Percentiles rank a stretch among this genome's conserved stretches.
Conservation (phyloP, 2,113 vertebrate species). For the Gasterosteus aculeatus region DNA sequence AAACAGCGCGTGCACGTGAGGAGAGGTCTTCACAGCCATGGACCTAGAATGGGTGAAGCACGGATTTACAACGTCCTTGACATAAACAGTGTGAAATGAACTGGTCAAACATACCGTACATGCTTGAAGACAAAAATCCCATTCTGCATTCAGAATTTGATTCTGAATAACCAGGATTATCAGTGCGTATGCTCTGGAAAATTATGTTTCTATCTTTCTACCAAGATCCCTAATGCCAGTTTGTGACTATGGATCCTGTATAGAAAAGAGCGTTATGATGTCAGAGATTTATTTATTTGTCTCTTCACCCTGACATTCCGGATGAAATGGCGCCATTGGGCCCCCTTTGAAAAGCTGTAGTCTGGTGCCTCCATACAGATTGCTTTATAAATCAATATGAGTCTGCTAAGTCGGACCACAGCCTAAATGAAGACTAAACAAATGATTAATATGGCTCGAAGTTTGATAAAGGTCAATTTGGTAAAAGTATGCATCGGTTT, state of each 20-base stretch:
- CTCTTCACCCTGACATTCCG: slow-evolving; percentile 35
- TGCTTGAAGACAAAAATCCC: background rate
- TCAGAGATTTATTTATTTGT: slow-evolving; percentile 38
- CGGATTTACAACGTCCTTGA: background rate
- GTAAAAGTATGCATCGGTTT: slow-evolving; percentile 84
- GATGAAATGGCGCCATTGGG: slow-evolving; percentile 64
- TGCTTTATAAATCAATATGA: slow-evolving; percentile 72
- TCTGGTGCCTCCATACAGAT: slow-evolving; percentile 63
- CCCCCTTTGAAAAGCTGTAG: slow-evolving; percentile 54
- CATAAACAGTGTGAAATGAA: background rate
- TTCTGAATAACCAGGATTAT: background rate
- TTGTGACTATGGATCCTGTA: background rate
- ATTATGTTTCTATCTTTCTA: background rate
- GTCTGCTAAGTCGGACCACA: slow-evolving; percentile 62
- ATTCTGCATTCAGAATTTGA: background rate
- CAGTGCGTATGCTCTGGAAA: background rate
- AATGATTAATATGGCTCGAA: slow-evolving; percentile 82
- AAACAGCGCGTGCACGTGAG: background rate
- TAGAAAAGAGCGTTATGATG: slow-evolving; percentile 28
- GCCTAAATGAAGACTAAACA: slow-evolving; percentile 73
- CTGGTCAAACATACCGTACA: background rate
- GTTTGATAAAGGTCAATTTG: slow-evolving; percentile 84
- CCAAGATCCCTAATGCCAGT: background rate
- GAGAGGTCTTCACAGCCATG: background rate
- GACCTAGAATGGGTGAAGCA: background rate